phyloP scores from a whole-genome alignment of 1,140 invertebrate genomes.

The Homalodisca vitripennis region DNA sequence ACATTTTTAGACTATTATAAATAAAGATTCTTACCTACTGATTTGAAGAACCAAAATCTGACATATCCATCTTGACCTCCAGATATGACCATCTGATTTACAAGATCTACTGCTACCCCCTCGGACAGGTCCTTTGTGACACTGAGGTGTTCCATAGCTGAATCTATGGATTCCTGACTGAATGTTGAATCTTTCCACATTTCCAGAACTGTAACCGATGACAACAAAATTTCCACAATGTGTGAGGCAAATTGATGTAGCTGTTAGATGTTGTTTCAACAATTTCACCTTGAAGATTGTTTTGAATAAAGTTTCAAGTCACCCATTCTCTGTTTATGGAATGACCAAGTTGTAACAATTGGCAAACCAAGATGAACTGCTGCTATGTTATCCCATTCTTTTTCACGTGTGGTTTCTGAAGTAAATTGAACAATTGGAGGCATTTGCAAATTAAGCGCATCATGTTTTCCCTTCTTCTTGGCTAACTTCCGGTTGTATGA shows the following conservation, averaged over 20 bases:
- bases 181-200: slow-evolving; percentile 94
- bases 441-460: slow-evolving; percentile 65
- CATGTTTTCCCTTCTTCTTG: slow-evolving; percentile 57
- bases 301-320: slow-evolving; percentile 68
- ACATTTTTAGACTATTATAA: no score
- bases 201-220: slow-evolving; percentile 89
- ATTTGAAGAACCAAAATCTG: slow-evolving; percentile 88
- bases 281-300: slow-evolving; percentile 45
- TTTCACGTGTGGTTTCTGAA: slow-evolving; percentile 70
- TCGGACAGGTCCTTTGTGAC: slow-evolving; percentile 66
- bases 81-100: slow-evolving; percentile 75
- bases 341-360: slow-evolving; percentile 91
- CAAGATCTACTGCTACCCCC: slow-evolving; percentile 75
- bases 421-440: slow-evolving; percentile 79
- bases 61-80: slow-evolving; percentile 72
- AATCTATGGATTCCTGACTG: slow-evolving; percentile 88
- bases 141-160: slow-evolving; percentile 68
- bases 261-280: slow-evolving; percentile 43
- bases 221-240: slow-evolving; percentile 91
- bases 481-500: slow-evolving; percentile 80
- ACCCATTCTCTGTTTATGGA: slow-evolving; percentile 82
- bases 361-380: slow-evolving; percentile 68
- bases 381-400: slow-evolving; percentile 90
- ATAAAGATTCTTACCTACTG: slow-evolving; percentile 48
- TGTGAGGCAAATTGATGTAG: slow-evolving; percentile 68